Base-by-base conservation (phyloP, 2,888 invertebrate species). In the Nomada flava region DNA sequence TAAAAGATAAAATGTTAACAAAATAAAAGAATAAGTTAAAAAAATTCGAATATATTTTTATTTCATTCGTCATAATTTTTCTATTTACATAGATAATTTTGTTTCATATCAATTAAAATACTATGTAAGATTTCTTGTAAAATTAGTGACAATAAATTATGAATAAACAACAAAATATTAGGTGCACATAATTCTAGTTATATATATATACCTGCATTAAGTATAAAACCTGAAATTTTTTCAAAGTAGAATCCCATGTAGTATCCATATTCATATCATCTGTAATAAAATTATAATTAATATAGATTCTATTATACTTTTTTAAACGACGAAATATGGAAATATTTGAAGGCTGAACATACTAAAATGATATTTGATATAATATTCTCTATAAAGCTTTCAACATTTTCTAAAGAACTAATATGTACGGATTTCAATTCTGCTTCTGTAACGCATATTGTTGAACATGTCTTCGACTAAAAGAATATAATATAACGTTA, bases 71-170 rank as follows among this genome's bases (percentile, higher is more conserved):
- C 68, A 53, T n/a, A 47, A 59, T 53, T 52, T 29, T 65, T 57
- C 23, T 15, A 68, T 65, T 70, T 44, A 47, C 62, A 64, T 50
- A 57, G 69, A 60, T n/a, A 70, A 52, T 63, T 55, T 60, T 57
- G n/a, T 73, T 73, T 73, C 52, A 60, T 47, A 64, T 36, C 47
- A 29, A 2, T 44, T 29, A 53, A 52, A 57, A 47, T 62, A 72
- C 23, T 29, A 23, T 72, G n/a, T 71, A 72, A 68, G 10, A 29
- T 57, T 68, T 68, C 20, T 36, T 55, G 36, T 79, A 69, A 81
- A 60, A 57, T 73, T 78, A 78, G 47, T 59, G 65, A 78, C 68
- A 57, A 80, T 74, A 57, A 76, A 67, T 52, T 57, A 68, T 65
- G 64, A 36, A 11, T 42, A 53, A 47, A 60, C n/a, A 29, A 52